These are phyloP conservation scores for Papilio aristodemus DNA, from an alignment of 1,140 invertebrate genomes.

Conservation along the genomic window DNA sequence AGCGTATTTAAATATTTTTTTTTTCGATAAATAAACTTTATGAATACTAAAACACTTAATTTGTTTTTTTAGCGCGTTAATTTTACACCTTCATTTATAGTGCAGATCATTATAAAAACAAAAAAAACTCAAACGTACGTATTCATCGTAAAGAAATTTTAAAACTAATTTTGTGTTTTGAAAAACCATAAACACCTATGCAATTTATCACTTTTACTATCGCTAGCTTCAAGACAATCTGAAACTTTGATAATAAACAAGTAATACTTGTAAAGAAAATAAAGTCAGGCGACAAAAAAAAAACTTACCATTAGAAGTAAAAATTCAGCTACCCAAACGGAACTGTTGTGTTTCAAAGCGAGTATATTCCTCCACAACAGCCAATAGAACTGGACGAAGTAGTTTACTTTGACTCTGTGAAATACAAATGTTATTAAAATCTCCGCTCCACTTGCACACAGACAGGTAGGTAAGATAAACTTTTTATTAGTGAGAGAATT, in stretches of 20 bases:
- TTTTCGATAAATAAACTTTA: background rate
- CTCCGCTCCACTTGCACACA: too few relatives aligned
- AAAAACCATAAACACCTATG: too few relatives aligned
- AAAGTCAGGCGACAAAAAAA: background rate
- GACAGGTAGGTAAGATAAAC: constrained; percentile 18
- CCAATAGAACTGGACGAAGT: constrained; percentile 77
- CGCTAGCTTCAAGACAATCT: background rate
- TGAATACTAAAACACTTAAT: background rate
- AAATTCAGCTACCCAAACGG: constrained; percentile 81
- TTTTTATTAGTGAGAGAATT: too few relatives aligned
- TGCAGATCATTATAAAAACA: background rate
- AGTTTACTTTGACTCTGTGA: constrained; percentile 80
- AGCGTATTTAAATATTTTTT: background rate
- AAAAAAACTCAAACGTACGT: too few relatives aligned
- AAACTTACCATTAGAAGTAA: constrained; percentile 82
- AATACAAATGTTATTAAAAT: constrained; percentile 24
- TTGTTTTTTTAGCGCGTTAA: background rate
- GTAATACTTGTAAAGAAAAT: too few relatives aligned
- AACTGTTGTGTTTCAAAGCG: constrained; percentile 82
- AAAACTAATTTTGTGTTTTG: too few relatives aligned
- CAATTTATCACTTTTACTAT: background rate
- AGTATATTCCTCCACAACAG: constrained; percentile 83
- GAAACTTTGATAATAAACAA: background rate
- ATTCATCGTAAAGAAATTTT: too few relatives aligned
- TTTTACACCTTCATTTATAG: background rate